Conservation (phyloP, 2,888 invertebrate genomes). For the Acronicta aceris region DNA sequence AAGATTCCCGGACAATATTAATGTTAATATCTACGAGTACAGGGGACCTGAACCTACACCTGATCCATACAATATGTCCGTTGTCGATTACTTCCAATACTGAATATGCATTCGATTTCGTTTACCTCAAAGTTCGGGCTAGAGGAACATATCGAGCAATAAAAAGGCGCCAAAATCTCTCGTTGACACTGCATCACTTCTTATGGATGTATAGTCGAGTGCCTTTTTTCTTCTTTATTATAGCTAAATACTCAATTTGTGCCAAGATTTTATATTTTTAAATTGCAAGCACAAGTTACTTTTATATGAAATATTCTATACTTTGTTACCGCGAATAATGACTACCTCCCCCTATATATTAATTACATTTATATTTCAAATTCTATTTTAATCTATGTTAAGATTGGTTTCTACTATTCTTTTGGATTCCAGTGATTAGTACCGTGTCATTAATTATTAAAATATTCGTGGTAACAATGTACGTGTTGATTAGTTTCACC, state of each 20-base stretch:
- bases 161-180: not conserved
- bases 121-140: conserved; percentile 16
- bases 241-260: conserved; percentile 79
- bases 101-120: conserved; percentile 1
- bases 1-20: too few relatives aligned
- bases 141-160: conserved; percentile 2
- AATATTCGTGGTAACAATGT: conserved; percentile 43
- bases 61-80: not conserved
- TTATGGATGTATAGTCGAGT: conserved; percentile 58
- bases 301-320: conserved; percentile 45
- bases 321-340: conserved; percentile 41
- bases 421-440: not conserved
- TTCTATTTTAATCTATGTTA: not conserved
- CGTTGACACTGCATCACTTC: conserved; percentile 23
- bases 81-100: conserved; percentile 12
- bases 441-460: not conserved
- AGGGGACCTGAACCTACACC: not conserved
- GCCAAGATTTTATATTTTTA: conserved; percentile 72
- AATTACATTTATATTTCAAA: conserved; percentile 2
- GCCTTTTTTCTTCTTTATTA: conserved; percentile 65
- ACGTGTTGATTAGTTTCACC: conserved; percentile 25
- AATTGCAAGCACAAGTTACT: conserved; percentile 61
- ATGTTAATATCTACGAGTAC: too few relatives aligned
- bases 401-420: not conserved
- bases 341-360: conserved; percentile 1